Evolutionary conservation across 2,888 invertebrate species (phyloP), one percentile per base, ranked within the genome.

Genomic region (Drosophila quinaria): DNA sequence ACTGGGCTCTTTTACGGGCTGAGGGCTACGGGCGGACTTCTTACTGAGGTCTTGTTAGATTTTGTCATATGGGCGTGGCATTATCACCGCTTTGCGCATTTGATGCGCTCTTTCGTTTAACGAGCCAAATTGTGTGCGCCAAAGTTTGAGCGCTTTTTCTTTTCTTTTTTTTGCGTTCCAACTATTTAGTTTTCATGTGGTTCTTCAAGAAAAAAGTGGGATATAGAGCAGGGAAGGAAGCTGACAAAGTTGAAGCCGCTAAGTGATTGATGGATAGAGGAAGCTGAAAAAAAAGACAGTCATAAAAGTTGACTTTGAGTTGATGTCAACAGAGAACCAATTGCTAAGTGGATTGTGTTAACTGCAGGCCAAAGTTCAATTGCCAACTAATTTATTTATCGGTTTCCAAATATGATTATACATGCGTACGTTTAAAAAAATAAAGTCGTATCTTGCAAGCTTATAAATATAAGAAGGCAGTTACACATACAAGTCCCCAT

Each of bases 71-170:
- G 75, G 75, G 75, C 73, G 77, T 75, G 77, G 75, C 73, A 64
- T 39, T 64, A 60, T 72, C 63, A 61, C 60, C 55, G 66, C 58
- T 75, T 59, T 70, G 64, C 78, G 58, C 74, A 79, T 63, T 78
- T 79, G 74, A 74, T 62, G 79, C 78, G 49, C 66, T 59, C 64
- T 78, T 68, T 58, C 62, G 64, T 72, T 78, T 83, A 80, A 83
- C 84, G 72, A 80, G 81, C 67, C 75, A 73, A 72, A 83, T 81
- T 83, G 69, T 75, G 59, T 61, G 58, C 50, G 19, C 62, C 46
- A 64, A 70, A 75, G 65, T 74, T 82, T 25, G 22, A 68, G 39
- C 13, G 15, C 17, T 17, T 33, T 15, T 44, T 44, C 5, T 35
- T 47, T 35, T 10, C 31, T 31, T n/a, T 19, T 47, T 51, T 37